Base-by-base conservation (phyloP, 2,888 invertebrate species). In the Campoplex nolae region DNA sequence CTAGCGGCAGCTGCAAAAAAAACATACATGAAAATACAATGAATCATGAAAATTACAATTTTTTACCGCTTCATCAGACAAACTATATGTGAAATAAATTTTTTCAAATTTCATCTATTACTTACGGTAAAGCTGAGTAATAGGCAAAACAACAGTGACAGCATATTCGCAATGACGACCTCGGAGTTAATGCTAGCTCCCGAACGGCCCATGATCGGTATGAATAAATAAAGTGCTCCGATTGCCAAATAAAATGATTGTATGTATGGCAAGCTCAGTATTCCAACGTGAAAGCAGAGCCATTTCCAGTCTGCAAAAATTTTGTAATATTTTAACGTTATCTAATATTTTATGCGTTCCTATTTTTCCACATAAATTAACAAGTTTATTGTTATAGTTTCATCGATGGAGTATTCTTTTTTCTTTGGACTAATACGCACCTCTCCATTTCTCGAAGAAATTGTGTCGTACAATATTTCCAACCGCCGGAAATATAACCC, bases 191-290 rank as follows among this genome's bases (percentile, higher is more conserved):
- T 95, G 75, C 96, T 95, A 48, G 96, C 95, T 75, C 98, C 98
- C 54, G 96, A 95, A 90, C 98, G 96, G 3, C 98, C 98, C 97
- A 97, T 96, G 89, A 98, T 96, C 9, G 98, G 98, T 90, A 98
- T 96, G 92, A 98, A 96, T 93, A 97, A 95, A 92, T 96, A 96
- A 85, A 97, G 95, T 89, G 97, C 96, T 90, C 96, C 96, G 92
- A 97, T 95, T 90, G 96, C 95, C 92, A 97, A 95, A 94, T 98
- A 98, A 91, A 96, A 96, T 75, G 96, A 95, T 94, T 97, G 96
- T 88, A 97, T 95, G 89, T 96, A 96, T 42, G 97, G 97, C 90
- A 97, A 90, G 65, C 95, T 94, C 89, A 96, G 93, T 77, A 95
- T 94, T 68, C 93, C 92, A 89, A 96, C 94, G 91, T 96, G 96